Conservation (phyloP, 2,888 invertebrate genomes). For the Diplazon laetatorius region DNA sequence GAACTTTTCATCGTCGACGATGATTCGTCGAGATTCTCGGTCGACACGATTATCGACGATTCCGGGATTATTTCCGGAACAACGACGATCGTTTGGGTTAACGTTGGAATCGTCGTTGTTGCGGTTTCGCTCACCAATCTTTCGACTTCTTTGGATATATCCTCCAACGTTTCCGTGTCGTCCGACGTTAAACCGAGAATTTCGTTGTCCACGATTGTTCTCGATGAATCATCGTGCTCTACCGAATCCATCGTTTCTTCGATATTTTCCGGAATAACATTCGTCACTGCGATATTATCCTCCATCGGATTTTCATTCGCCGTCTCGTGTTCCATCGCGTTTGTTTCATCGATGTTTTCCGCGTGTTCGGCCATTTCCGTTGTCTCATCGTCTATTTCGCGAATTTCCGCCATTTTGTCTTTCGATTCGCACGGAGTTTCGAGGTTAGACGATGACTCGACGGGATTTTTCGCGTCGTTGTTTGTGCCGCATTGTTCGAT, state of each 20-base stretch:
- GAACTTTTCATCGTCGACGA: constrained; percentile 1
- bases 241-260: constrained; percentile 26
- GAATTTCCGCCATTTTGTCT: not conserved
- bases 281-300: constrained; percentile 25
- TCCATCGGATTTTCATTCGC: not conserved
- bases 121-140: constrained; percentile 71
- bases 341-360: not conserved
- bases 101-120: constrained; percentile 15
- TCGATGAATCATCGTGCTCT: no score
- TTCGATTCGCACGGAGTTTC: no score
- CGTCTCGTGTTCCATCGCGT: constrained; percentile 18
- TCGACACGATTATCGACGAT: constrained; percentile 6
- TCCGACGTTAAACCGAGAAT: constrained; percentile 59
- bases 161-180: constrained; percentile 78
- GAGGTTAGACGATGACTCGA: no score
- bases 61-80: not conserved
- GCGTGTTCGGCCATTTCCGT: not conserved
- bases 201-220: constrained; percentile 33
- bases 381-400: not conserved
- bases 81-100: constrained; percentile 6
- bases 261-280: not conserved
- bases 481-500: no score
- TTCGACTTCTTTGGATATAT: constrained; percentile 78
- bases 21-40: constrained; percentile 23
- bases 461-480: no score